Conservation (phyloP, 2,113 vertebrate species). For the Dendrocopos noguchii region DNA sequence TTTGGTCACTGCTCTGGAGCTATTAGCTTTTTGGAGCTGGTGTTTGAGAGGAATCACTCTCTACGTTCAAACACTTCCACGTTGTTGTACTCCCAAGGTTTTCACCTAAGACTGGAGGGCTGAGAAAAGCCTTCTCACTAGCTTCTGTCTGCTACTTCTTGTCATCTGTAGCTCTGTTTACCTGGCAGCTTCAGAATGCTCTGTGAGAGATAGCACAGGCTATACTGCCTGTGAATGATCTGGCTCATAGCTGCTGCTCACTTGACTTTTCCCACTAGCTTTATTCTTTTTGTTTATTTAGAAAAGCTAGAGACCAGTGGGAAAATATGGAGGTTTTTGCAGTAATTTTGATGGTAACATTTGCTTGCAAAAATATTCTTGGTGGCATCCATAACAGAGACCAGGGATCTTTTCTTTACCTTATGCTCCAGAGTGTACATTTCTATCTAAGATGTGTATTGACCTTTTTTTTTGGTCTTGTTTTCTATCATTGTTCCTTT, state of each 20-base stretch:
- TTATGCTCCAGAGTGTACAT: not conserved
- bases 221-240: not conserved
- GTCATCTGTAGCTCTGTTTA: not conserved
- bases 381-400: not conserved
- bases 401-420: not conserved
- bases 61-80: not conserved
- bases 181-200: not conserved
- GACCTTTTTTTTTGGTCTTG: not conserved
- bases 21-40: not conserved
- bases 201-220: not conserved
- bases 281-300: not conserved
- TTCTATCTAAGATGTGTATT: not conserved
- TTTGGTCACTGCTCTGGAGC: not conserved
- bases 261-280: not conserved
- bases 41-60: fast-evolving
- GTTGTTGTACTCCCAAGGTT: not conserved
- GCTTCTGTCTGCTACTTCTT: not conserved
- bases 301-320: not conserved
- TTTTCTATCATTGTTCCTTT: not conserved
- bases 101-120: not conserved
- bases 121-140: not conserved
- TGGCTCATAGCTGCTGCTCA: not conserved
- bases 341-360: constrained; percentile 37
- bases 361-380: constrained; percentile 51
- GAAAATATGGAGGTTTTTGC: not conserved